Conservation (phyloP, 2,113 vertebrate genomes). For the Octodon degus region DNA sequence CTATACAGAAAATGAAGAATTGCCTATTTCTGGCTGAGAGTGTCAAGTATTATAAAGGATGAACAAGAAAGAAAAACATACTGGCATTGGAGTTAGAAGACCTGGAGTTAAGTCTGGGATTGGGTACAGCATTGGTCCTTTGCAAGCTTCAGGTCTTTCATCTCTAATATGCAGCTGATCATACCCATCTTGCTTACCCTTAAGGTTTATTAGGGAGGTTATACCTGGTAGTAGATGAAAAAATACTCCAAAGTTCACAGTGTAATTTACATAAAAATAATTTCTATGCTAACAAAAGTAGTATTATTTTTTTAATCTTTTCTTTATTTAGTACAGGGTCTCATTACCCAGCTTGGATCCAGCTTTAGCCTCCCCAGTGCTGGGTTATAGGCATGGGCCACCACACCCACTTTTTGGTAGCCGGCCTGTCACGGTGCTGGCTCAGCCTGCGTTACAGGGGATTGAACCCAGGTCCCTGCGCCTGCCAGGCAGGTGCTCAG, state of each 20-base stretch:
- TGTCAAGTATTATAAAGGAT: background rate
- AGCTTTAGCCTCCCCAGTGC: too few relatives aligned
- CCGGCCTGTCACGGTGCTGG: too few relatives aligned
- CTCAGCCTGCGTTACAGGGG: too few relatives aligned
- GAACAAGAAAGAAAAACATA: background rate
- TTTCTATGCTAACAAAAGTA: conserved; percentile 27
- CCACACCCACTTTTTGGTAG: too few relatives aligned
- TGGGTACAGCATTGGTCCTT: background rate
- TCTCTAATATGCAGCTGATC: background rate
- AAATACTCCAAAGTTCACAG: background rate
- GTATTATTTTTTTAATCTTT: too few relatives aligned
- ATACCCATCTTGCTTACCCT: background rate
- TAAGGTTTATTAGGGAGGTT: background rate
- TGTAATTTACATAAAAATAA: background rate
- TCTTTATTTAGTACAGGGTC: too few relatives aligned
- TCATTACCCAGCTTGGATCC: too few relatives aligned
- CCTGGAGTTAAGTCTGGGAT: background rate
- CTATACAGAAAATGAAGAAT: background rate
- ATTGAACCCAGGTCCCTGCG: too few relatives aligned
- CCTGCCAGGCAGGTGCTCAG: too few relatives aligned
- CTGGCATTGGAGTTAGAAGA: background rate
- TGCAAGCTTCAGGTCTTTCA: background rate
- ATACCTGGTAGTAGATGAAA: background rate
- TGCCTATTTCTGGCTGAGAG: background rate
- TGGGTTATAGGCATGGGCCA: too few relatives aligned